Percentiles rank a stretch among this genome's conserved stretches.
phyloP scores from a whole-genome alignment of 2,113 vertebrate species.

The Saguinus imperator region DNA sequence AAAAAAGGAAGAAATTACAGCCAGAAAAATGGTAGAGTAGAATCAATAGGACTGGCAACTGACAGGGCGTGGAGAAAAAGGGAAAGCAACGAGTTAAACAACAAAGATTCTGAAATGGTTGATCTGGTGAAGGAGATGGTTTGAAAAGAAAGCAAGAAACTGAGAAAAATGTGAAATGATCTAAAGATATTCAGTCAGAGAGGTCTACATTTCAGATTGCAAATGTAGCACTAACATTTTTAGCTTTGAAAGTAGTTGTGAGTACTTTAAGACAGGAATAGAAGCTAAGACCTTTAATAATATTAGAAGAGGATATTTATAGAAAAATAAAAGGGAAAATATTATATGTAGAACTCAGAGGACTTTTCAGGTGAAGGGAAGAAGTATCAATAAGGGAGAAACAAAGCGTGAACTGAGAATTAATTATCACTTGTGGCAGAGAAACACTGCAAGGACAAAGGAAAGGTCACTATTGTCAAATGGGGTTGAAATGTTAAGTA shows the following conservation, averaged over 20 bases:
- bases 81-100: neutral
- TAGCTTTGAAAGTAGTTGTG: neutral
- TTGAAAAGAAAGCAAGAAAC: neutral
- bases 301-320: neutral
- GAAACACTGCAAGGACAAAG: neutral
- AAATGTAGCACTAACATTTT: neutral
- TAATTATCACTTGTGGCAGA: neutral
- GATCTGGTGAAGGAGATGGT: neutral
- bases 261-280: neutral
- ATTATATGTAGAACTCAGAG: neutral
- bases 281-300: neutral
- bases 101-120: neutral
- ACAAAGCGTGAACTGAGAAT: neutral
- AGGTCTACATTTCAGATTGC: neutral
- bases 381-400: neutral
- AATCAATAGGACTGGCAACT: neutral
- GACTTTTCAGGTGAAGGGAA: neutral
- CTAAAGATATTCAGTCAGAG: neutral
- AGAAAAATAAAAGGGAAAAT: neutral
- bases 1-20: neutral
- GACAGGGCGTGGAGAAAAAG: neutral
- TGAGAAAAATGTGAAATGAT: neutral
- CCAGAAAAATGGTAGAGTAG: neutral
- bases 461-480: neutral
- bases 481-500: neutral